Evolutionary conservation across 2,113 vertebrate species (phyloP), one percentile per base, ranked within the genome.

Genomic region (Danionella cerebrum): DNA sequence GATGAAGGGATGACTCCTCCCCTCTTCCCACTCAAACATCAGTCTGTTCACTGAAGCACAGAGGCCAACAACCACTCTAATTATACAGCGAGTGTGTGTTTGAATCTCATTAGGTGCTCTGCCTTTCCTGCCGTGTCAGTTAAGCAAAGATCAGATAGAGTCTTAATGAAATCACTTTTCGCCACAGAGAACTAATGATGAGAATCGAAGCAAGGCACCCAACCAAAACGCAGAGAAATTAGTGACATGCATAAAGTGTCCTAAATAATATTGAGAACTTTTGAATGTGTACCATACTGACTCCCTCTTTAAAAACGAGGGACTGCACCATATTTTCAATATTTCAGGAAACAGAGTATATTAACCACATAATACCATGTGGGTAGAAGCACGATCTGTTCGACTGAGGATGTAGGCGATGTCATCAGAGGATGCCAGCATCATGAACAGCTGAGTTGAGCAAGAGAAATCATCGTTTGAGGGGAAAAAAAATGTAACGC

Each of bases 71-170:
- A 27, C 38, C 22, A 59, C 38, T 42, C 22, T 29, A 59, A 59
- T 59, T 59, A 59, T 59, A 59, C 9, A 29, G 53, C 24, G 53
- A 9, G 52, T 55, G 29, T 42, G 41, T 11, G 25, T 25, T 14
- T 6, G 7, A 1, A 31, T 25, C 36, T 58, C 36, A 71, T 66
- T 66, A 66, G 69, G 67, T 57, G 67, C 70, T 68, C 58, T 55
- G 67, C 57, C 51, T 74, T 68, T 48, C 54, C 42, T 72, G 70
- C 24, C 11, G 41, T 54, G 53, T 29, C 53, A 51, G 62, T 65
- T 59, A 73, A 64, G 63, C 73, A 35, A 57, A 58, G 57, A 47
- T 73, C 51, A 64, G 36, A 72, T 64, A 65, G 11, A 54, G 35
- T 54, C 21, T 38, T 24, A 47, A 59, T 52, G 33, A 65, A 55